These are phyloP conservation scores for Bagarius yarrelli DNA, from an alignment of 2,113 vertebrate genomes.

Conservation along the genomic window DNA sequence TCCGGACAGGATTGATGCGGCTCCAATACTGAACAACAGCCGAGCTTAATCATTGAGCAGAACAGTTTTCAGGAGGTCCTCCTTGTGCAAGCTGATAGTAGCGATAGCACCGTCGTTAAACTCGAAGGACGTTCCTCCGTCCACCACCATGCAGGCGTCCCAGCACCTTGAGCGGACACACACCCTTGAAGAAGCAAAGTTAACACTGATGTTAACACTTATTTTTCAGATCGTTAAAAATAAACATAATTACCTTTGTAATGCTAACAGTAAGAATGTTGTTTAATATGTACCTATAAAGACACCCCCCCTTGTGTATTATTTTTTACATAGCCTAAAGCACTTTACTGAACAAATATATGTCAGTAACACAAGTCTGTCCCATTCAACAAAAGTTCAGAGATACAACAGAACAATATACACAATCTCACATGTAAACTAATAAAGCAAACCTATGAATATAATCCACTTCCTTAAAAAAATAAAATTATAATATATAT, in stretches of 20 bases:
- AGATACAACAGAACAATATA: not conserved
- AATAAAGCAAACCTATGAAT: not conserved
- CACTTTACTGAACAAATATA: not conserved
- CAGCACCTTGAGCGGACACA: conserved; percentile 92
- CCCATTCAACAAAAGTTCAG: not conserved
- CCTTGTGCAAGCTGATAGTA: conserved; percentile 81
- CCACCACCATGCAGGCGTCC: conserved; percentile 98
- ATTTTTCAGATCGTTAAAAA: too few species aligned
- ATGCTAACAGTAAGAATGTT: too few species aligned
- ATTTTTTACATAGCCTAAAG: not conserved
- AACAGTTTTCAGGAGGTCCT: conserved; percentile 89
- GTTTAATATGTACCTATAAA: too few species aligned
- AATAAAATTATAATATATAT: too few species aligned
- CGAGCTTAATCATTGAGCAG: conserved; percentile 76
- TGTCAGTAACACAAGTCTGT: not conserved
- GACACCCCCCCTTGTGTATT: not conserved
- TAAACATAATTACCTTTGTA: too few species aligned
- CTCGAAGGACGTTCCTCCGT: conserved; percentile 94
- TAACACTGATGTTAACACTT: too few species aligned
- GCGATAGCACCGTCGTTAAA: conserved; percentile 97
- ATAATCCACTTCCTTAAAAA: not conserved
- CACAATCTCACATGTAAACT: not conserved
- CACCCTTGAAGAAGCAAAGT: conserved; percentile 70
- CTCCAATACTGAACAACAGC: not conserved
- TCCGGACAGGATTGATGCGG: not conserved